Percentiles rank a stretch among this genome's conserved stretches.
Evolutionary conservation across 1,140 invertebrate genomes (phyloP).

Genomic region (Drosophila jambulina): DNA sequence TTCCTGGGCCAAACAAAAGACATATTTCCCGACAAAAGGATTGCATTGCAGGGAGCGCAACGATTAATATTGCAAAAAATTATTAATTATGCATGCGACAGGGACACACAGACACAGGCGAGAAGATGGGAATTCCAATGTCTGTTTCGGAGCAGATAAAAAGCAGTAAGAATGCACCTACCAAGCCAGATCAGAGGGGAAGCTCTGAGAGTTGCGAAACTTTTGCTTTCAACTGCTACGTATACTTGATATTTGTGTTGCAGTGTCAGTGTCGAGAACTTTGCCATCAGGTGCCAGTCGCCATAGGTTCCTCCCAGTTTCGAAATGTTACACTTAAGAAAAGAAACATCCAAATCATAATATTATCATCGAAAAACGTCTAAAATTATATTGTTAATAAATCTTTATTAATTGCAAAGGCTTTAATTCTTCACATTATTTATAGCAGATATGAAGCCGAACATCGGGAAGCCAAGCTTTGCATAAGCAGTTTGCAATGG

Average conservation of each 20-base stretch:
- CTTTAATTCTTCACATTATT: no score
- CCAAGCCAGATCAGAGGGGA: conserved; percentile 13
- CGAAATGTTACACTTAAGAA: background rate
- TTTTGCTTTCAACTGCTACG: conserved; percentile 28
- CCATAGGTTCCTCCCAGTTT: background rate
- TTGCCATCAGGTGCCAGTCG: conserved; percentile 29
- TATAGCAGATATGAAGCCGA: no score
- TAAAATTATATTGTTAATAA: no score
- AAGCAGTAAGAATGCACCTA: conserved; percentile 28
- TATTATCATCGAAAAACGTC: no score
- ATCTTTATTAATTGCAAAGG: no score
- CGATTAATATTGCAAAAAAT: conserved; percentile 42
- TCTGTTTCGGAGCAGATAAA: conserved; percentile 38
- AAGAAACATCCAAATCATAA: background rate
- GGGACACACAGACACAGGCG: conserved; percentile 2
- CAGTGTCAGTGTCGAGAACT: conserved; percentile 39
- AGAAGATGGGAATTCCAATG: conserved; percentile 22
- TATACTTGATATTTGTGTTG: conserved; percentile 42
- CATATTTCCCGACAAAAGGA: conserved; percentile 63
- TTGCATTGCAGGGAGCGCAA: conserved; percentile 11
- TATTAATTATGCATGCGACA: conserved; percentile 69
- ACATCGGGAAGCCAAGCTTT: no score
- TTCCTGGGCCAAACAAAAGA: conserved; percentile 52
- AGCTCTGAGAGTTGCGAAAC: conserved; percentile 32
- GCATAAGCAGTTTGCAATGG: no score